Conservation (phyloP, 2,888 invertebrate genomes). For the Rhimphoctona megacephalus region DNA sequence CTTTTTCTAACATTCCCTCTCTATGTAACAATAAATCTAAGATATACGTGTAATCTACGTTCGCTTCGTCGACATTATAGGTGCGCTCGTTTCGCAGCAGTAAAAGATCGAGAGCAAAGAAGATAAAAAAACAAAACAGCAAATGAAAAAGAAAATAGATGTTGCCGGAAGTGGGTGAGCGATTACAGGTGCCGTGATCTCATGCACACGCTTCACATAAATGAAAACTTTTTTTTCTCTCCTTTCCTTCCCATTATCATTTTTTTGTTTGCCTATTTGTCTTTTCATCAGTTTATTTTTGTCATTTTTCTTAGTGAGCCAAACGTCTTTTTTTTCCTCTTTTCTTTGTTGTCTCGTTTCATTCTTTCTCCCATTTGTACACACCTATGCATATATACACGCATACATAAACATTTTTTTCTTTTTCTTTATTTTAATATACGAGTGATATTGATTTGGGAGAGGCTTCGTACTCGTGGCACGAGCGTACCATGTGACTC, state of each 20-base stretch:
- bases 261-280: slow-evolving; percentile 11
- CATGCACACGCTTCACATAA: slow-evolving; percentile 8
- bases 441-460: slow-evolving; percentile 85
- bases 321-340: background rate
- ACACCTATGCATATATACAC: slow-evolving; percentile 16
- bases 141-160: slow-evolving; percentile 25
- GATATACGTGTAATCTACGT: slow-evolving; percentile 51
- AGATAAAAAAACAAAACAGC: background rate
- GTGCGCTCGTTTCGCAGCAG: slow-evolving; percentile 28
- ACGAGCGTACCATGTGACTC: slow-evolving; percentile 82
- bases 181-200: slow-evolving; percentile 52
- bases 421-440: slow-evolving; percentile 76
- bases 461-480: slow-evolving; percentile 83
- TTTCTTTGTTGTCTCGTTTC: slow-evolving; percentile 33
- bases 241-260: slow-evolving; percentile 28
- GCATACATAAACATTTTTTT: slow-evolving; percentile 9
- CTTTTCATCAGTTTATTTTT: slow-evolving; percentile 12
- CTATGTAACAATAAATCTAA: slow-evolving; percentile 24
- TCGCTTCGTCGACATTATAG: slow-evolving; percentile 52
- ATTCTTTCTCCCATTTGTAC: slow-evolving; percentile 22
- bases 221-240: slow-evolving; percentile 24
- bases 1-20: background rate
- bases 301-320: slow-evolving; percentile 26
- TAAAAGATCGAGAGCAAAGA: slow-evolving; percentile 30
- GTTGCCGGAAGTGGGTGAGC: slow-evolving; percentile 52